These are phyloP conservation scores for Plusia festucae DNA, from an alignment of 2,888 invertebrate species.

Conservation along the genomic window DNA sequence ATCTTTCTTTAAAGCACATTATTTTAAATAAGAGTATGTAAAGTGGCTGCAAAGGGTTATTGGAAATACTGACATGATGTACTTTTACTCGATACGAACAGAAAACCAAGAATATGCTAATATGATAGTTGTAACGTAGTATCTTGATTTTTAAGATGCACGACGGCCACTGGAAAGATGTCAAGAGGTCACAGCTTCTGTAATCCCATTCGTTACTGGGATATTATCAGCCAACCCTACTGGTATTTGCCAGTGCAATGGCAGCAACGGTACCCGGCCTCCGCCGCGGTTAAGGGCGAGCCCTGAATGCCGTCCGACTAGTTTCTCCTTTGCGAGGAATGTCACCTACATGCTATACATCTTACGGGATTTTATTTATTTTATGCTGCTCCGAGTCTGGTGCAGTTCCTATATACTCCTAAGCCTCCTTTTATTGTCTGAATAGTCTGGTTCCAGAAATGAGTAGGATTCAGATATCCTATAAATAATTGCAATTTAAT, in stretches of 20 bases:
- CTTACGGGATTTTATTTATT: conserved; percentile 61
- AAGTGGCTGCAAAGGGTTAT: too few relatives aligned
- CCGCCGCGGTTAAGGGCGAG: conserved; percentile 78
- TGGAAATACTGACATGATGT: neutral
- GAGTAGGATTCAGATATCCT: too few relatives aligned
- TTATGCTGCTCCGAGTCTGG: conserved; percentile 29
- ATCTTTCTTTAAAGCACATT: too few relatives aligned
- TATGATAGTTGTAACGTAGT: neutral
- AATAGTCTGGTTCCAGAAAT: neutral
- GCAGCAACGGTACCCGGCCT: conserved; percentile 77
- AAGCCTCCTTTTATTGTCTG: neutral
- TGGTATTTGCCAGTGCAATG: conserved; percentile 60
- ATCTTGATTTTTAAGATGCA: conserved; percentile 4
- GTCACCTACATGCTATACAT: conserved; percentile 78
- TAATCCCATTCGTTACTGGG: conserved; percentile 21
- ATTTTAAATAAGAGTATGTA: too few relatives aligned
- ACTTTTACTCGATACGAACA: neutral
- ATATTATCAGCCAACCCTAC: conserved; percentile 61
- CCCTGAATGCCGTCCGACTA: conserved; percentile 83
- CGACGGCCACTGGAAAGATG: neutral
- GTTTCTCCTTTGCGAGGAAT: conserved; percentile 83
- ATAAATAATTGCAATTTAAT: too few relatives aligned
- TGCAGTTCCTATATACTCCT: conserved; percentile 18
- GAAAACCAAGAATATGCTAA: neutral
- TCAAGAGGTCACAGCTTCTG: conserved; percentile 15